phyloP scores from a whole-genome alignment of 1,140 invertebrate genomes.

The Solenopsis fugax region DNA sequence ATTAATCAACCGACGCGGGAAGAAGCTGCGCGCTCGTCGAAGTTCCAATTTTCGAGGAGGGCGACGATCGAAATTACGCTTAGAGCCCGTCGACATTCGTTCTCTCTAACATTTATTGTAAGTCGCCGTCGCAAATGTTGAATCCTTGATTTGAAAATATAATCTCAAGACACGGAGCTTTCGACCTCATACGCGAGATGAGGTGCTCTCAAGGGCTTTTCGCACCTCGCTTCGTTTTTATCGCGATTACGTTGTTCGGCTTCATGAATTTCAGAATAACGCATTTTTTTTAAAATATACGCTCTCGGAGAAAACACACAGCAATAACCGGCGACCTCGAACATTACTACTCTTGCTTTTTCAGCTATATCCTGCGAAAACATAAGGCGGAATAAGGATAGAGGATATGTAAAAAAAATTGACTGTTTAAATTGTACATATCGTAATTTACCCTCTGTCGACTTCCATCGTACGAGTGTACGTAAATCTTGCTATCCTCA shows the following conservation, averaged over 20 bases:
- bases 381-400: conserved; percentile 9
- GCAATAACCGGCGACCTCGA: conserved; percentile 31
- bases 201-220: background rate
- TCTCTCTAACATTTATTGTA: background rate
- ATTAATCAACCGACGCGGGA: background rate
- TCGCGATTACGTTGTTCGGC: conserved; percentile 43
- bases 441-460: conserved; percentile 34
- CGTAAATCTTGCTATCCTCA: no score
- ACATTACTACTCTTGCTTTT: conserved; percentile 23
- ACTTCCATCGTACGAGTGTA: background rate
- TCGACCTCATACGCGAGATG: conserved; percentile 35
- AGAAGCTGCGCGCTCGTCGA: background rate
- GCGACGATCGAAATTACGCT: background rate
- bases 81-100: background rate
- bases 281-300: conserved; percentile 21
- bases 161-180: conserved; percentile 24
- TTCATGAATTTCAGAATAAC: conserved; percentile 63
- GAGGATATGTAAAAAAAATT: conserved; percentile 5
- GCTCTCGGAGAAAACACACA: background rate
- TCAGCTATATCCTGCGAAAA: background rate
- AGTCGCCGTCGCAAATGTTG: background rate
- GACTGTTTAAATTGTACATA: background rate
- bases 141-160: conserved; percentile 30
- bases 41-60: background rate
- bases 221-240: conserved; percentile 16